Percentiles rank a stretch among this genome's conserved stretches.
These are phyloP conservation scores for Galeruca laticollis DNA, from an alignment of 2,888 invertebrate genomes.

Conservation along the genomic window DNA sequence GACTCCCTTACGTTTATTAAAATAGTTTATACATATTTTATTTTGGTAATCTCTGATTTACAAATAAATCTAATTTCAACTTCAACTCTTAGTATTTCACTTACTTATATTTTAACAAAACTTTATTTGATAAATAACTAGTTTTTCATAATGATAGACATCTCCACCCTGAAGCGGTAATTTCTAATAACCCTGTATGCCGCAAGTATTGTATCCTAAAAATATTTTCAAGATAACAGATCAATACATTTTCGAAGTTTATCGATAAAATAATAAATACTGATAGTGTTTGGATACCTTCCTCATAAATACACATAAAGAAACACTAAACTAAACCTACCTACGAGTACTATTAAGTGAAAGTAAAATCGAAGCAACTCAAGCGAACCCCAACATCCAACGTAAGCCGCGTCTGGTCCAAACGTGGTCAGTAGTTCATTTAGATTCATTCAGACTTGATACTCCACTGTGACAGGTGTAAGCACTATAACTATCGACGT, in stretches of 20 bases:
- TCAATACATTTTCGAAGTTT: neutral
- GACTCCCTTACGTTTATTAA: too few species aligned
- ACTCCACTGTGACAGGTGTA: constrained; percentile 56
- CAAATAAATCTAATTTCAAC: too few species aligned
- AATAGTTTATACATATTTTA: too few species aligned
- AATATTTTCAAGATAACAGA: too few species aligned
- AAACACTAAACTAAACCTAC: constrained; percentile 37
- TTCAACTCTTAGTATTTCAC: too few species aligned
- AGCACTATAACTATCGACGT: constrained; percentile 36
- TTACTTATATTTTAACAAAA: too few species aligned
- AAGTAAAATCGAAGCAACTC: constrained; percentile 46
- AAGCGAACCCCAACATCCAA: constrained; percentile 50
- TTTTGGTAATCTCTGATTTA: too few species aligned
- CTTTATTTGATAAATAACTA: too few species aligned
- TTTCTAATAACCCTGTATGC: too few species aligned
- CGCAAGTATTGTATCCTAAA: too few species aligned
- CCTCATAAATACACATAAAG: constrained; percentile 8
- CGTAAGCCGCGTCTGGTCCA: constrained; percentile 56
- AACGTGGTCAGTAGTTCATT: constrained; percentile 64
- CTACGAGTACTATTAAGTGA: constrained; percentile 51
- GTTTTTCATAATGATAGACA: too few species aligned
- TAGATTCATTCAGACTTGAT: constrained; percentile 60
- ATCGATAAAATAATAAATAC: neutral
- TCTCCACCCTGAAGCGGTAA: too few species aligned
- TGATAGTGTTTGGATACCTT: neutral